These are phyloP conservation scores for Bombus huntii DNA, from an alignment of 1,140 invertebrate species.

Conservation along the genomic window DNA sequence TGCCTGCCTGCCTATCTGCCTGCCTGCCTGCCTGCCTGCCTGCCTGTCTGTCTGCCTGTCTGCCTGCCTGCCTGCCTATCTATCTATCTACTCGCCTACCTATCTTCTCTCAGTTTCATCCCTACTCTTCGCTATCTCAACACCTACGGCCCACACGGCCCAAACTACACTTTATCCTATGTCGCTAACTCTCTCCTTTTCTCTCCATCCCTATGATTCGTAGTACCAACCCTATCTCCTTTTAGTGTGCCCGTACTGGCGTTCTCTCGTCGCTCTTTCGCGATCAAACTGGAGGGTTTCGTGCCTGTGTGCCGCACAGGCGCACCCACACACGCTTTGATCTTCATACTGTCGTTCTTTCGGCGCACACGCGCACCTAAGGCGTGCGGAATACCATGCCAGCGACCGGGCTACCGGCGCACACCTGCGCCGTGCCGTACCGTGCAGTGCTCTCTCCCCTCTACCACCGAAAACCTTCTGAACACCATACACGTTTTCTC, in stretches of 20 bases:
- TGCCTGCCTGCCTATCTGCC: slow-evolving; percentile 29
- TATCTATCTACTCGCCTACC: background rate
- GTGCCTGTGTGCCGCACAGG: slow-evolving; percentile 39
- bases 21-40: background rate
- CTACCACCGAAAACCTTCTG: slow-evolving; percentile 27
- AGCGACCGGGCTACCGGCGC: slow-evolving; percentile 55
- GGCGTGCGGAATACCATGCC: slow-evolving; percentile 38
- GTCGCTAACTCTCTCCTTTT: background rate
- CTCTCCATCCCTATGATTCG: too few relatives aligned
- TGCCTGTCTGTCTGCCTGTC: slow-evolving; percentile 30
- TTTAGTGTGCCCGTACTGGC: background rate
- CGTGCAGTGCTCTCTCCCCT: slow-evolving; percentile 7
- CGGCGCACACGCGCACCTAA: slow-evolving; percentile 48
- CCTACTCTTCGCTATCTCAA: background rate
- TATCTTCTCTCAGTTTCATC: background rate
- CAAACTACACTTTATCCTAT: background rate
- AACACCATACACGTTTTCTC: background rate
- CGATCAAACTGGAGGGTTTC: slow-evolving; percentile 29
- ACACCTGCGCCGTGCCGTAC: slow-evolving; percentile 23
- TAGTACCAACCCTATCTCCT: background rate
- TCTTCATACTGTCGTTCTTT: slow-evolving; percentile 6
- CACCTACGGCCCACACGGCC: background rate
- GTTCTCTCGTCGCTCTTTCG: slow-evolving; percentile 22
- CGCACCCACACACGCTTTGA: background rate
- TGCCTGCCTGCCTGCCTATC: background rate